Evolutionary conservation across 2,888 invertebrate genomes (phyloP).

Genomic region (Trichogramma evanescens): DNA sequence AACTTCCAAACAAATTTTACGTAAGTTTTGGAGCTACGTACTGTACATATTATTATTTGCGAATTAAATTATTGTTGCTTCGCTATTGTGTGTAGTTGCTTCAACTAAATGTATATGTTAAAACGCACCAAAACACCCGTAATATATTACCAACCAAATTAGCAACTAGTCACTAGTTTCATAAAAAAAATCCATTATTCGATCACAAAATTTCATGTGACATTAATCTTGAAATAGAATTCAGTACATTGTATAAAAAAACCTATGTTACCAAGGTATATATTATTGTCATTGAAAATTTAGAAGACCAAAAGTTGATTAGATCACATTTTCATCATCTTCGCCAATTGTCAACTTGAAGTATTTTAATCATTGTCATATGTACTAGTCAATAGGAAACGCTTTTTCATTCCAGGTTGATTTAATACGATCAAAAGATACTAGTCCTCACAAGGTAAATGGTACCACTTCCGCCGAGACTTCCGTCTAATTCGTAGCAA

Average conservation of each 20-base stretch:
- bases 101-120: constrained; percentile 17
- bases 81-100: constrained; percentile 22
- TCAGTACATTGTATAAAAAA: too few species aligned
- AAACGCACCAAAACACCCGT: constrained; percentile 14
- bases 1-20: constrained; percentile 17
- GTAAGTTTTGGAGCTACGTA: constrained; percentile 19
- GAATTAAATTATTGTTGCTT: constrained; percentile 18
- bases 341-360: too few species aligned
- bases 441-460: constrained; percentile 38
- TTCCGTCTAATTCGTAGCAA: constrained; percentile 33
- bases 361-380: too few species aligned
- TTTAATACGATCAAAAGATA: constrained; percentile 43
- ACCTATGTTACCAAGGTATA: too few species aligned
- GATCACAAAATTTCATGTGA: too few species aligned
- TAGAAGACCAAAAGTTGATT: too few species aligned
- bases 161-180: constrained; percentile 13
- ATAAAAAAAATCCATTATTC: background rate
- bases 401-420: constrained; percentile 37
- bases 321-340: too few species aligned
- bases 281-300: too few species aligned
- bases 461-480: constrained; percentile 44
- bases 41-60: constrained; percentile 17
- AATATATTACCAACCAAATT: constrained; percentile 7
- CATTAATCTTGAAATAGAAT: too few species aligned
- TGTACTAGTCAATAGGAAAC: too few species aligned